A percentile compares a stretch with the other conserved stretches of the same genome.
phyloP scores from a whole-genome alignment of 2,888 invertebrate genomes.

The Bugula neritina region DNA sequence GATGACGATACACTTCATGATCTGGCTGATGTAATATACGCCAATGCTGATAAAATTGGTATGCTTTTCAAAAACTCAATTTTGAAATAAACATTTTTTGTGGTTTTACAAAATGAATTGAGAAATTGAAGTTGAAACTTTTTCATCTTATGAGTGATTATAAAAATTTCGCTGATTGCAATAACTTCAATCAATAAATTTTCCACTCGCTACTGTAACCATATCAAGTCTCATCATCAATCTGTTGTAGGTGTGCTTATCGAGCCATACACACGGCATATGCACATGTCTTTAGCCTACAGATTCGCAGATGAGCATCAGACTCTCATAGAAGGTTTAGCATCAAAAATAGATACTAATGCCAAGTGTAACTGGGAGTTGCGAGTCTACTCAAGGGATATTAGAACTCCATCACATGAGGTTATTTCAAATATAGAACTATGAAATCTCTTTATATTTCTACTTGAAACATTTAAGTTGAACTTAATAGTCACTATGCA shows the following conservation, averaged over 20 bases:
- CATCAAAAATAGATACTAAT: constrained; percentile 66
- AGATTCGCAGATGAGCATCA: constrained; percentile 72
- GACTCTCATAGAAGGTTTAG: constrained; percentile 66
- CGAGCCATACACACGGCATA: constrained; percentile 75
- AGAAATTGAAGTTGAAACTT: too few relatives aligned
- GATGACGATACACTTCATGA: constrained; percentile 23
- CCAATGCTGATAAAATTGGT: constrained; percentile 7
- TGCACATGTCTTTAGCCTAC: constrained; percentile 82
- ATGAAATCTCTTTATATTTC: not conserved
- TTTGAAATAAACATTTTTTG: too few relatives aligned
- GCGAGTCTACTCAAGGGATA: constrained; percentile 76
- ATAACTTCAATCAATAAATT: too few relatives aligned
- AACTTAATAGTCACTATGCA: too few relatives aligned
- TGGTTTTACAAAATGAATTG: too few relatives aligned
- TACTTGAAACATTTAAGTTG: not conserved
- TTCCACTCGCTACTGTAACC: too few relatives aligned
- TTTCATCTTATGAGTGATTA: too few relatives aligned
- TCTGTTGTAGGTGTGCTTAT: constrained; percentile 42
- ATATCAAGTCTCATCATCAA: too few relatives aligned
- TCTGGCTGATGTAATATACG: constrained; percentile 10
- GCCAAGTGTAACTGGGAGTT: constrained; percentile 74
- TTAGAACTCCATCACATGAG: constrained; percentile 6
- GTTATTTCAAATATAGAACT: not conserved
- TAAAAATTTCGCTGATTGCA: too few relatives aligned
- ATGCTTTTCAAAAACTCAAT: too few relatives aligned